phyloP scores from a whole-genome alignment of 2,797 vertebrate genomes.

The Lacerta agilis region DNA sequence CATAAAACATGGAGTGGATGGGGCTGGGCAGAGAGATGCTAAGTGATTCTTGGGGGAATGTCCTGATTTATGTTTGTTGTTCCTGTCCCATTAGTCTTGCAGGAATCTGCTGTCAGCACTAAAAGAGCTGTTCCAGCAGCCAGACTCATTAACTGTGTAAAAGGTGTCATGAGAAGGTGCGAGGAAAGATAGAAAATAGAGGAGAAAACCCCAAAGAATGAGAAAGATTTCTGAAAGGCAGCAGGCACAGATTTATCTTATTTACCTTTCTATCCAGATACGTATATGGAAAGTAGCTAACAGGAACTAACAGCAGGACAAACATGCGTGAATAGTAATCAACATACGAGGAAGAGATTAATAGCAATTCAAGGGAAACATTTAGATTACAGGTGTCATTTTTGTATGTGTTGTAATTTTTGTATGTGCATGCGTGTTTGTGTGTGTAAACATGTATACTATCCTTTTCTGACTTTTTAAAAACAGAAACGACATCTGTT shows the following conservation, averaged over 20 bases:
- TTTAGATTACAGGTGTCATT: no score
- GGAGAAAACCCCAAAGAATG: neutral
- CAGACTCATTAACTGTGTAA: constrained; percentile 18
- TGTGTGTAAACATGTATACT: no score
- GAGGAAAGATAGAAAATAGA: constrained; percentile 14
- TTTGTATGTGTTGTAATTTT: no score
- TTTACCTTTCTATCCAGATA: neutral
- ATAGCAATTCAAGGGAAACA: no score
- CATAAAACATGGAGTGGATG: neutral
- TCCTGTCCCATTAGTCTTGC: neutral
- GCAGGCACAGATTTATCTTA: neutral
- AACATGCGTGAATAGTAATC: no score
- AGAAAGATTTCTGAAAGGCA: neutral
- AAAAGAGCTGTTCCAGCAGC: neutral
- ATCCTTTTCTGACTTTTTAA: no score
- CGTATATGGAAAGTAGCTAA: no score
- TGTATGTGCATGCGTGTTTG: no score
- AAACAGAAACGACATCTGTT: no score
- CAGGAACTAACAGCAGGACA: no score
- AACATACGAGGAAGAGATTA: no score
- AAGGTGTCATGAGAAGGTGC: neutral
- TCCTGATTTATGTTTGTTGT: neutral
- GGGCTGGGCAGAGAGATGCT: neutral
- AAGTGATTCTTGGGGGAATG: neutral
- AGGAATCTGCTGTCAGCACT: neutral